Evolutionary conservation across 2,888 invertebrate species (phyloP).

Genomic region (Caenorhabditis virilis): DNA sequence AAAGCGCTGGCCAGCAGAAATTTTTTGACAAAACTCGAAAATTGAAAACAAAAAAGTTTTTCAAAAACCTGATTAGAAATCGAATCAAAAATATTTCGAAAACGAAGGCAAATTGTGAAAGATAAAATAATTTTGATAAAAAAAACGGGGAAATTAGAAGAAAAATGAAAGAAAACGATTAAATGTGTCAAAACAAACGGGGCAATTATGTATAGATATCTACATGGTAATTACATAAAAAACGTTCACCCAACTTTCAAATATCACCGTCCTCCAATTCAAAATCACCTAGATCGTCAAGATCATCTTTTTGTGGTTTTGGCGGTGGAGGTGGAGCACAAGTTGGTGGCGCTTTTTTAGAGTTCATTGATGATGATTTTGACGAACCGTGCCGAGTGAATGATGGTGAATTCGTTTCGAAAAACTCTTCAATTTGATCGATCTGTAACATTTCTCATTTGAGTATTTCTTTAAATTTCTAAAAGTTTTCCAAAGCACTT

Average conservation of each 20-base stretch:
- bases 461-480: no score
- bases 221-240: no score
- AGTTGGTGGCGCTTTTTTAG: background rate
- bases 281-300: background rate
- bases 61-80: background rate
- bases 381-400: constrained; percentile 16
- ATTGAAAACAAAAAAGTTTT: background rate
- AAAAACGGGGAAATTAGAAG: constrained; percentile 4
- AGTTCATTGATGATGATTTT: background rate
- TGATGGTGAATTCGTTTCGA: constrained; percentile 30
- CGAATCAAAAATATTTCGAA: background rate
- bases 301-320: background rate
- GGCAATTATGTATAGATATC: no score
- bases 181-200: no score
- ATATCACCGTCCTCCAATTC: constrained; percentile 1
- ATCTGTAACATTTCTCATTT: no score
- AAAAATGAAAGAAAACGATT: no score
- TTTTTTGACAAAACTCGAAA: no score
- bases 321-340: constrained; percentile 1
- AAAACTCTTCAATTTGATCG: constrained; percentile 22
- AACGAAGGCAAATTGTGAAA: background rate
- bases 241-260: no score
- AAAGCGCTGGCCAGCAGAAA: constrained; percentile 3
- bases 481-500: no score
- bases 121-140: background rate